Percentiles rank a stretch among this genome's conserved stretches.
These are phyloP conservation scores for Tetropium fuscum DNA, from an alignment of 2,888 invertebrate species.

Conservation along the genomic window DNA sequence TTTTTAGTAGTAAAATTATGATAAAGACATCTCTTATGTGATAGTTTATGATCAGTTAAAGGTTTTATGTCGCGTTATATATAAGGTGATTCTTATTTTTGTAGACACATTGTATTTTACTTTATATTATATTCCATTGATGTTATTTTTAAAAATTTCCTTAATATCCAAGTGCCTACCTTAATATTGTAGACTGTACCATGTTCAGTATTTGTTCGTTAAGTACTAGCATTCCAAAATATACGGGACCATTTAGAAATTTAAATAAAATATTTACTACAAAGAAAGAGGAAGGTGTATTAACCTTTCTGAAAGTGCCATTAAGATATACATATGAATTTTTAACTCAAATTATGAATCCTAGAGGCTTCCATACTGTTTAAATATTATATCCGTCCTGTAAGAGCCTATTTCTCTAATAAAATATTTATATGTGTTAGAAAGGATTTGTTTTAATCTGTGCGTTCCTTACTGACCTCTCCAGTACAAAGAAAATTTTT, in stretches of 20 bases:
- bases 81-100: no score
- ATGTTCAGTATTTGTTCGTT: conserved; percentile 6
- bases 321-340: background rate
- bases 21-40: no score
- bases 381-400: conserved; percentile 39
- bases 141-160: background rate
- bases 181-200: conserved; percentile 2
- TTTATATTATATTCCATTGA: background rate
- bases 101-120: background rate
- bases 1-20: no score
- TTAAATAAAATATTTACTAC: background rate
- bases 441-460: no score
- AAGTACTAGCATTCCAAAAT: background rate
- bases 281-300: background rate
- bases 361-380: no score
- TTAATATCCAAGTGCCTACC: background rate
- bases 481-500: no score
- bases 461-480: no score
- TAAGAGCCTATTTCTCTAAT: conserved; percentile 25
- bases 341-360: no score
- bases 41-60: no score
- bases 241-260: background rate
- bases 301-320: conserved; percentile 2
- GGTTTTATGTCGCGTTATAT: no score
- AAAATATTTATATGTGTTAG: conserved; percentile 39